A percentile compares a stretch with the other conserved stretches of the same genome.
These are phyloP conservation scores for Iselma pallidipennis DNA, from an alignment of 2,888 invertebrate species.

Conservation along the genomic window DNA sequence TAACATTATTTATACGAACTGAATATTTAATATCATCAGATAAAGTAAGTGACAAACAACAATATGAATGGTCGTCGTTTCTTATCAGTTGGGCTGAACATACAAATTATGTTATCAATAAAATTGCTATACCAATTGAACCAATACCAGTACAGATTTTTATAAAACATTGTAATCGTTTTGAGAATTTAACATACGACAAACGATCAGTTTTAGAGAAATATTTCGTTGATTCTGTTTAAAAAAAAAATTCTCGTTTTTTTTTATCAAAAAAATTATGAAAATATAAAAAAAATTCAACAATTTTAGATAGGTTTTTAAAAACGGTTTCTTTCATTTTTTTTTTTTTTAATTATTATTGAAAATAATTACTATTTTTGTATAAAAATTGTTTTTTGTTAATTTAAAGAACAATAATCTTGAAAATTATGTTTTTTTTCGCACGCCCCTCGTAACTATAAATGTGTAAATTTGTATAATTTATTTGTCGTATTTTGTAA, in stretches of 20 bases:
- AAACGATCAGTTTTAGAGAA: constrained; percentile 45
- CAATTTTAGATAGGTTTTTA: constrained; percentile 18
- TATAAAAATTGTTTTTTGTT: too few relatives aligned
- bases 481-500: too few relatives aligned
- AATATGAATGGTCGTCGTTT: constrained; percentile 60
- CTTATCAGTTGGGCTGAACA: constrained; percentile 59
- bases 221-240: constrained; percentile 40
- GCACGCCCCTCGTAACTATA: too few relatives aligned
- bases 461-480: too few relatives aligned
- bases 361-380: too few relatives aligned
- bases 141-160: constrained; percentile 48
- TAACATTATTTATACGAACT: constrained; percentile 59
- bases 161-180: constrained; percentile 46
- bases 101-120: constrained; percentile 33
- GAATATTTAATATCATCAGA: constrained; percentile 55
- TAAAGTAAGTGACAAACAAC: constrained; percentile 46
- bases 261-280: background rate
- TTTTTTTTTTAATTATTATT: too few relatives aligned
- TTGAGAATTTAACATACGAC: constrained; percentile 42
- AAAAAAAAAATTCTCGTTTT: background rate
- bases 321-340: constrained; percentile 9
- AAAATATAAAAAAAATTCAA: constrained; percentile 10
- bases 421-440: too few relatives aligned
- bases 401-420: too few relatives aligned
- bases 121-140: constrained; percentile 48